Percentiles rank a stretch among this genome's conserved stretches.
Conservation (phyloP, 2,113 vertebrate genomes). For the Tragelaphus scriptus region DNA sequence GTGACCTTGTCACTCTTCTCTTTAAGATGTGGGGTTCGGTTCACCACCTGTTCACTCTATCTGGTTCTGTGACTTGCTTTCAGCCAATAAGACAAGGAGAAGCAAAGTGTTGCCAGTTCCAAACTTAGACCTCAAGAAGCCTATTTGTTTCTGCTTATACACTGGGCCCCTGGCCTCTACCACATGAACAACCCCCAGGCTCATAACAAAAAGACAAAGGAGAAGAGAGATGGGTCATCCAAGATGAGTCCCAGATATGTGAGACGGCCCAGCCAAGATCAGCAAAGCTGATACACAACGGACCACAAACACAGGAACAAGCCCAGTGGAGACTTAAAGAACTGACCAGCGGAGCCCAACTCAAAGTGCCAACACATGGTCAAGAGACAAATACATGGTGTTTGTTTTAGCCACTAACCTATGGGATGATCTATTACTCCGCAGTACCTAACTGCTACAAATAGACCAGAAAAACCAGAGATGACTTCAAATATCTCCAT, state of each 20-base stretch:
- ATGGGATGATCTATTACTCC: not conserved
- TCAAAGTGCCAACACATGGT: not conserved
- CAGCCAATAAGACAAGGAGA: not conserved
- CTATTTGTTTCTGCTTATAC: not conserved
- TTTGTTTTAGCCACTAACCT: not conserved
- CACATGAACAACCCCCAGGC: not conserved
- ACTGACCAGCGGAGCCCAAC: not conserved
- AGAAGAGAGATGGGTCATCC: not conserved
- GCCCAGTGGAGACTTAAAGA: not conserved
- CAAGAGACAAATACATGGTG: too few species aligned
- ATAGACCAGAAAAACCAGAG: not conserved
- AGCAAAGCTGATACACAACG: not conserved
- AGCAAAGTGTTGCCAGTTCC: not conserved
- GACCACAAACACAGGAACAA: not conserved
- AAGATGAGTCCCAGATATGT: not conserved
- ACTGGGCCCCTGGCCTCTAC: not conserved
- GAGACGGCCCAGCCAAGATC: not conserved
- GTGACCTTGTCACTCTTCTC: not conserved
- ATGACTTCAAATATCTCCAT: not conserved
- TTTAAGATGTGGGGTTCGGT: not conserved
- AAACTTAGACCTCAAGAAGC: not conserved
- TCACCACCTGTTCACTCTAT: not conserved
- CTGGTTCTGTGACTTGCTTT: not conserved
- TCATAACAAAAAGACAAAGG: accelerated
- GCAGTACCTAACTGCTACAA: not conserved